phyloP scores from a whole-genome alignment of 2,113 vertebrate genomes.

The Oxygymnocypris stewartii region DNA sequence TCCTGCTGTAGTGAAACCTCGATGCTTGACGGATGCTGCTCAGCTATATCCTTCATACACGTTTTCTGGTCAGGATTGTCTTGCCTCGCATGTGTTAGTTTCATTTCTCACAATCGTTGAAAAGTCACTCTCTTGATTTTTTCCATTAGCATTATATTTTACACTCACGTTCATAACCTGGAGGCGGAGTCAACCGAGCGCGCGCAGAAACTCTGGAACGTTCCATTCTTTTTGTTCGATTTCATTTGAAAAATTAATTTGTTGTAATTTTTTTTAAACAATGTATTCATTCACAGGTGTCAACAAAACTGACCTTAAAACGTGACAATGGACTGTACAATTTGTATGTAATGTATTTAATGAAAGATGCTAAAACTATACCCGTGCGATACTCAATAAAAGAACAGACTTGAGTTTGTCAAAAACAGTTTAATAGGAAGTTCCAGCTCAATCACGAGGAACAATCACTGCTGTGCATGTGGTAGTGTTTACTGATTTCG shows the following conservation, averaged over 20 bases:
- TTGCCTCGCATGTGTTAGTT: background rate
- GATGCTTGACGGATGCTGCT: background rate
- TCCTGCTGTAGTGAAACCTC: background rate
- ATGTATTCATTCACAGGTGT: slow-evolving; percentile 56
- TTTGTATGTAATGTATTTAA: slow-evolving; percentile 96
- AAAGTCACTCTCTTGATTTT: background rate
- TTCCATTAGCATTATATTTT: background rate
- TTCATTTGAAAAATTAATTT: slow-evolving; percentile 27
- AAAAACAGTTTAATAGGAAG: slow-evolving; percentile 30
- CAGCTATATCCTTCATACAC: background rate
- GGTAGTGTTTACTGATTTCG: background rate
- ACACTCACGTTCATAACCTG: background rate
- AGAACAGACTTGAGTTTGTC: slow-evolving; percentile 44
- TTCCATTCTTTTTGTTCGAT: slow-evolving; percentile 19
- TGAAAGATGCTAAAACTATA: slow-evolving; percentile 72
- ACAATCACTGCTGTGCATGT: background rate
- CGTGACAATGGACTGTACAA: slow-evolving; percentile 89
- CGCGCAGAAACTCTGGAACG: slow-evolving; percentile 44
- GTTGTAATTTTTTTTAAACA: slow-evolving; percentile 57
- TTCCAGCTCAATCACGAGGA: background rate
- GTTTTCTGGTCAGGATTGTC: background rate
- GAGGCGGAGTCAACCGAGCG: slow-evolving; percentile 26
- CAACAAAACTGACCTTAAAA: slow-evolving; percentile 71
- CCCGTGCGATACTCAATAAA: slow-evolving; percentile 72
- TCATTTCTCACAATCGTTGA: background rate